A percentile compares a stretch with the other conserved stretches of the same genome.
Conservation (phyloP, 2,888 invertebrate genomes). For the Callyntrura guangdongensis region DNA sequence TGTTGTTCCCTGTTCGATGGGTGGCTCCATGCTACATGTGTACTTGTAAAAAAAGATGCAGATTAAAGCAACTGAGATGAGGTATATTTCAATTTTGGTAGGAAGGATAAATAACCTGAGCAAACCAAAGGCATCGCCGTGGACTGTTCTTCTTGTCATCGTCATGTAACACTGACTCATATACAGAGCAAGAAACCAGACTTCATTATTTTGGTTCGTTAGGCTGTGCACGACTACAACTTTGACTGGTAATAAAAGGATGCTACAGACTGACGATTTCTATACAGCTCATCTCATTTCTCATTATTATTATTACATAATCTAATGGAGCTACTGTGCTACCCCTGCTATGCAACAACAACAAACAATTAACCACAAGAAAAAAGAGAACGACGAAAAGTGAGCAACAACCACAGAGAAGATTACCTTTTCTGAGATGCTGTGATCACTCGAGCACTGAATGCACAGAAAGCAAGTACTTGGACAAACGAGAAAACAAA, state of each 20-base stretch:
- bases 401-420: not conserved
- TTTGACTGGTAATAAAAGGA: no score
- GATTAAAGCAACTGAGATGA: not conserved
- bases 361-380: conserved; percentile 41
- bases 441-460: not conserved
- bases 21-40: not conserved
- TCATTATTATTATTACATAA: conserved; percentile 67
- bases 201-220: conserved; percentile 31
- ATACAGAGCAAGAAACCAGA: not conserved
- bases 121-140: not conserved
- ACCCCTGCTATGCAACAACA: conserved; percentile 47
- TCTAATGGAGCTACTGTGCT: conserved; percentile 70
- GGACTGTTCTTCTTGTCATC: not conserved
- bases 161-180: not conserved
- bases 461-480: not conserved
- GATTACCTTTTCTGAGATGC: not conserved
- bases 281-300: conserved; percentile 31
- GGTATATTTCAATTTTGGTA: not conserved
- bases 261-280: not conserved
- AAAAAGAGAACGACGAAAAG: no score
- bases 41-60: not conserved
- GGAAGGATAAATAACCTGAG: not conserved
- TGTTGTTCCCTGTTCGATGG: conserved; percentile 7
- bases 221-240: conserved; percentile 12
- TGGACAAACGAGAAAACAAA: not conserved